Evolutionary conservation across 2,113 vertebrate genomes (phyloP).

Genomic region (Pachyramphus minor): DNA sequence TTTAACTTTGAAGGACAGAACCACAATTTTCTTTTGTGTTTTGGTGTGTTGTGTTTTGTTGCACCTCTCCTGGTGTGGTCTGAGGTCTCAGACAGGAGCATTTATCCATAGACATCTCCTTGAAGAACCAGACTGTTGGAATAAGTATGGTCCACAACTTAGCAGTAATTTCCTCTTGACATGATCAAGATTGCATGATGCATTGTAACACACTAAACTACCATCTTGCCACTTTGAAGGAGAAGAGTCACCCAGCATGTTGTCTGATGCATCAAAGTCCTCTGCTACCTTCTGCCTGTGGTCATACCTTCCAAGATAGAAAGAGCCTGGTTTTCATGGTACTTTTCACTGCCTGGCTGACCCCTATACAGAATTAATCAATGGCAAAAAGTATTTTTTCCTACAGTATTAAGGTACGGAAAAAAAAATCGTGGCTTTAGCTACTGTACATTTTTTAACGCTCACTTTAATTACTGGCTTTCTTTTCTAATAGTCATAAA

Average conservation of each 20-base stretch:
- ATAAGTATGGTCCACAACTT: neutral
- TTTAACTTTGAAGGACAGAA: neutral
- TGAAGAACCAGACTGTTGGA: neutral
- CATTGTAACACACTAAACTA: neutral
- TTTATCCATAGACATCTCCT: neutral
- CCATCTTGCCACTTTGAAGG: neutral
- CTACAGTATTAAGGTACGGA: neutral
- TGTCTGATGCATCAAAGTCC: neutral
- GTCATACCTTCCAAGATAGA: neutral
- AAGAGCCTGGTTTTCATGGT: neutral
- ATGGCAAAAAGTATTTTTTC: neutral
- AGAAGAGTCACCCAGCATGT: fast-evolving
- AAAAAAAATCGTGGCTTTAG: neutral
- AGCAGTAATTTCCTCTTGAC: neutral
- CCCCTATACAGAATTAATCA: neutral
- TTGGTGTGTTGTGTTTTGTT: neutral
- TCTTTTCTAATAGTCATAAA: neutral
- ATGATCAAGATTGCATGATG: neutral
- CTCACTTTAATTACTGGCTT: neutral
- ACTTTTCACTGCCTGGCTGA: neutral
- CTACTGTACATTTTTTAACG: neutral
- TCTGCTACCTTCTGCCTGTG: neutral
- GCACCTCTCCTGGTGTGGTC: neutral
- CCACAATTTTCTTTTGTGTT: neutral
- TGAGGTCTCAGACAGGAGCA: neutral